Conservation (phyloP, 2,888 invertebrate genomes). For the Marasmarcha lunaedactyla region DNA sequence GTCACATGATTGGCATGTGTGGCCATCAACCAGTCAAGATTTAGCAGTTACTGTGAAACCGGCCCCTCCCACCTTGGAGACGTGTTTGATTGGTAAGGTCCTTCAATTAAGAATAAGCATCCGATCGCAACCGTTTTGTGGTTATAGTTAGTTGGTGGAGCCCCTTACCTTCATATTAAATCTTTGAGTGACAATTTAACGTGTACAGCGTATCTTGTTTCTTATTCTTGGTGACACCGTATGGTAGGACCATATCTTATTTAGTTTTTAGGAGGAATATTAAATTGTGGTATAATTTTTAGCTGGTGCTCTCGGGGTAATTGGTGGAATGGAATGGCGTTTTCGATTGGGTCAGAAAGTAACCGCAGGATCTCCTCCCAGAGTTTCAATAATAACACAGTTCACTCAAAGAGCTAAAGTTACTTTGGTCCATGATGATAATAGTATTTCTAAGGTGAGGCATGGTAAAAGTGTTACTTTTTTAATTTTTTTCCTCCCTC, state of each 20-base stretch:
- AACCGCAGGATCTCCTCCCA: constrained; percentile 40
- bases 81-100: constrained; percentile 50
- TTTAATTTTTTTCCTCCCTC: too few species aligned
- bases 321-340: constrained; percentile 60
- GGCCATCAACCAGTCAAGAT: constrained; percentile 56
- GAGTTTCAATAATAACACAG: constrained; percentile 48
- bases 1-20: constrained; percentile 61
- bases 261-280: too few species aligned
- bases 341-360: constrained; percentile 50
- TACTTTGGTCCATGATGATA: constrained; percentile 50
- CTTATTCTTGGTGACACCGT: not conserved
- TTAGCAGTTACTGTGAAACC: constrained; percentile 49
- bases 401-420: constrained; percentile 54
- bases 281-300: too few species aligned
- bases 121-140: too few species aligned
- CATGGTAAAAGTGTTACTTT: too few species aligned
- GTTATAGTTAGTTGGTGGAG: too few species aligned
- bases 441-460: constrained; percentile 42
- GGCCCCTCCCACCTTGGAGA: constrained; percentile 43
- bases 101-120: too few species aligned
- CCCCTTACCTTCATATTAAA: too few species aligned
- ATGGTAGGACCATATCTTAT: too few species aligned
- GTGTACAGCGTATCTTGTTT: not conserved
- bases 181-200: too few species aligned
- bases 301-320: constrained; percentile 59